Conservation (phyloP, 1,140 invertebrate species). For the Drosophila elegans region DNA sequence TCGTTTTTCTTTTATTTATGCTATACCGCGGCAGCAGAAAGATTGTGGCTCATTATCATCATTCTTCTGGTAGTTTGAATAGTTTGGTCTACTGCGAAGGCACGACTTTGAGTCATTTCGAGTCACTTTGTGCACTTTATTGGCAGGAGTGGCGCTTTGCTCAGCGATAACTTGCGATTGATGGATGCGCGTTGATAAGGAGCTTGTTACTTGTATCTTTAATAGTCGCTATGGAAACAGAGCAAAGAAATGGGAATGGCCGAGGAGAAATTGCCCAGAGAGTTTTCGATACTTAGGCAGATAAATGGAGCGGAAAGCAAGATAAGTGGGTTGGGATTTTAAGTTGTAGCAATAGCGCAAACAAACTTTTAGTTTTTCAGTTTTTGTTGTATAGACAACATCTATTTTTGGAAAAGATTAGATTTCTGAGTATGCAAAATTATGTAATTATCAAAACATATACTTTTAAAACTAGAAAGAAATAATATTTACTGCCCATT, state of each 20-base stretch:
- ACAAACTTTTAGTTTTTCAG: background rate
- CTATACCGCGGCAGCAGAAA: conserved; percentile 40
- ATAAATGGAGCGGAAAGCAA: conserved; percentile 3
- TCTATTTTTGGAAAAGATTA: too few relatives aligned
- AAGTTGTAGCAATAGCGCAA: background rate
- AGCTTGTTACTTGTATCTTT: conserved; percentile 10
- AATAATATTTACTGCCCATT: too few relatives aligned
- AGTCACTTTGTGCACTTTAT: conserved; percentile 50
- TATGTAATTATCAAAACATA: too few relatives aligned
- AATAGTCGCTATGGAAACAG: background rate
- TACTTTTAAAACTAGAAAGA: too few relatives aligned
- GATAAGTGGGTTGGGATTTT: background rate
- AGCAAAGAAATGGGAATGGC: background rate
- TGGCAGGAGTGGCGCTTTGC: conserved; percentile 56
- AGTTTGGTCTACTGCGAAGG: conserved; percentile 18
- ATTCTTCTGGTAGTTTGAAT: conserved; percentile 55
- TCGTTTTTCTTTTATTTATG: conserved; percentile 75
- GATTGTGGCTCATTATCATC: conserved; percentile 68
- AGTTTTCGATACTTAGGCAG: background rate
- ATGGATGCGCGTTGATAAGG: conserved; percentile 15
- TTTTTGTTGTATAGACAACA: background rate
- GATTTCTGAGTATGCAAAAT: too few relatives aligned
- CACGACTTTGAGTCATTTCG: conserved; percentile 50
- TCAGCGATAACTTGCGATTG: conserved; percentile 9
- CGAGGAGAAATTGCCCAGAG: background rate